Evolutionary conservation across 2,797 vertebrate species (phyloP).

Genomic region (Harpagifer antarcticus): DNA sequence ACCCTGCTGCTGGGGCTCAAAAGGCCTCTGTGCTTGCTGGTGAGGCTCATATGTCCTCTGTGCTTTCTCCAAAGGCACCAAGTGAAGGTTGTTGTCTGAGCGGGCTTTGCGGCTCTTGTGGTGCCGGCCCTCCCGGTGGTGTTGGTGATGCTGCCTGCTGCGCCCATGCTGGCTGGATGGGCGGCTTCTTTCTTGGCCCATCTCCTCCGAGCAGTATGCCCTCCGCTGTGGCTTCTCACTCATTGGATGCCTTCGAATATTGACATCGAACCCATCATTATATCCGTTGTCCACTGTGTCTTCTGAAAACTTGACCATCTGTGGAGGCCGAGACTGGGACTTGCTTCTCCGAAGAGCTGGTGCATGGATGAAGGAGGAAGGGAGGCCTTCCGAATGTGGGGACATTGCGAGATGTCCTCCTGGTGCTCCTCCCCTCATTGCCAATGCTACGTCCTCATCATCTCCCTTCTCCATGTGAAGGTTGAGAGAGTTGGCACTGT

Average conservation of each 20-base stretch:
- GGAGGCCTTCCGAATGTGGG: slow-evolving; percentile 74
- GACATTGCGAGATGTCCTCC: slow-evolving; percentile 60
- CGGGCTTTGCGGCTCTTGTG: slow-evolving; percentile 91
- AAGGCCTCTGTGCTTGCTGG: slow-evolving; percentile 84
- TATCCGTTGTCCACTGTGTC: slow-evolving; percentile 94
- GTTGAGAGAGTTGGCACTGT: slow-evolving; percentile 92
- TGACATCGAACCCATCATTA: slow-evolving; percentile 83
- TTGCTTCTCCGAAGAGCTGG: slow-evolving; percentile 93
- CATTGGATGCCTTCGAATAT: slow-evolving; percentile 90
- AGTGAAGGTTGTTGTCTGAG: slow-evolving; percentile 94
- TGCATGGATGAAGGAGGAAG: slow-evolving; percentile 85
- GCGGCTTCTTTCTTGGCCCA: slow-evolving; percentile 80
- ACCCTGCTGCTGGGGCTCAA: slow-evolving; percentile 85
- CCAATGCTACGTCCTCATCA: slow-evolving; percentile 52
- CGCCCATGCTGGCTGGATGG: slow-evolving; percentile 82
- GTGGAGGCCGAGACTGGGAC: slow-evolving; percentile 92
- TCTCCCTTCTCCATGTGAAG: slow-evolving; percentile 85
- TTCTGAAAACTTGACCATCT: slow-evolving; percentile 94
- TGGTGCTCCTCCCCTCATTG: slow-evolving; percentile 61
- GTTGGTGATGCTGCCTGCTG: slow-evolving; percentile 77
- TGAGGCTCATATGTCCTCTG: slow-evolving; percentile 88
- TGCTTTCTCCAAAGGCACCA: slow-evolving; percentile 87
- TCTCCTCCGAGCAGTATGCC: slow-evolving; percentile 88
- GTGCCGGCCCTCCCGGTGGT: slow-evolving; percentile 83
- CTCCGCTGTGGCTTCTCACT: slow-evolving; percentile 93